Conservation (phyloP, 2,888 invertebrate genomes). For the Oxytorus armatus region DNA sequence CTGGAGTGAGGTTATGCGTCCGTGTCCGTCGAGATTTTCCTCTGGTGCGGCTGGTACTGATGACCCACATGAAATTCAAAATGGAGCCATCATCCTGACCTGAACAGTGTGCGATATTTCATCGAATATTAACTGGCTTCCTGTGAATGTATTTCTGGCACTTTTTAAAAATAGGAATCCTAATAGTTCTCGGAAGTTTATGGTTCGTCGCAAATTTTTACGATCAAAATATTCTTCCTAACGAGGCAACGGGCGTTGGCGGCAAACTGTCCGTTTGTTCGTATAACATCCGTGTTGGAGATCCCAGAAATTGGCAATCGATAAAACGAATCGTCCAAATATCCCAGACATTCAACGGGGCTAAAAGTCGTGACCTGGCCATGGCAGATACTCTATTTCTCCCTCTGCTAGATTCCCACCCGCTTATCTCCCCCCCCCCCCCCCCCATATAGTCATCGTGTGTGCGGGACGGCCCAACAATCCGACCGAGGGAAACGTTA, state of each 20-base stretch:
- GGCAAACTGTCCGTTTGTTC: neutral
- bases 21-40: no score
- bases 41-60: no score
- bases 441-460: conserved; percentile 29
- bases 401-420: conserved; percentile 47
- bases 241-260: neutral
- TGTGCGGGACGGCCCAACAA: conserved; percentile 59
- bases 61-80: no score
- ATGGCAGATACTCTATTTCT: conserved; percentile 39
- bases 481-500: conserved; percentile 44
- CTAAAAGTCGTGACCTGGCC: conserved; percentile 52
- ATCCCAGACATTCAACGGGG: conserved; percentile 8
- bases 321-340: conserved; percentile 33
- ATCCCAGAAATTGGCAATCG: conserved; percentile 13
- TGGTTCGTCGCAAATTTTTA: neutral
- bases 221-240: neutral
- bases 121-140: no score
- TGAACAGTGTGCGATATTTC: no score
- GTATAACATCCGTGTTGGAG: neutral
- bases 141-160: no score
- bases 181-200: neutral
- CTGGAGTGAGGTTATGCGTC: no score
- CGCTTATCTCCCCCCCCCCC: conserved; percentile 49
- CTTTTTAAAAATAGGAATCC: no score
- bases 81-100: no score